Conservation (phyloP, 2,113 vertebrate genomes). For the Erythrocercus mccallii region DNA sequence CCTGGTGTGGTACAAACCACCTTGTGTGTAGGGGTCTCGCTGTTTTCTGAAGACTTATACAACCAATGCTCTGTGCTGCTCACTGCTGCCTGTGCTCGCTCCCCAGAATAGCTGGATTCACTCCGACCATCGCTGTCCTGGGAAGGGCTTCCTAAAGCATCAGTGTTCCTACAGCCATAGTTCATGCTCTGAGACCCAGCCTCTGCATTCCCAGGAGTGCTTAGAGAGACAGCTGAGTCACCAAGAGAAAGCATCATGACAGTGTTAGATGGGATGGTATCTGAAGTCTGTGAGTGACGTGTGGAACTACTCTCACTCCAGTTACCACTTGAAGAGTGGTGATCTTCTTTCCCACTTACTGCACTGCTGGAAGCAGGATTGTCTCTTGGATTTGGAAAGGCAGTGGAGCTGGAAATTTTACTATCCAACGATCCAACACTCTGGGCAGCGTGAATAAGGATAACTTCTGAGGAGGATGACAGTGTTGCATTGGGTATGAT, state of each 20-base stretch:
- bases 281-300: slow-evolving; percentile 57
- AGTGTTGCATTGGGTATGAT: slow-evolving; percentile 90
- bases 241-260: slow-evolving; percentile 66
- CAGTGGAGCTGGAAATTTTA: slow-evolving; percentile 52
- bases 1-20: slow-evolving; percentile 71
- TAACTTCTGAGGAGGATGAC: slow-evolving; percentile 83
- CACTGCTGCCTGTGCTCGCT: slow-evolving; percentile 67
- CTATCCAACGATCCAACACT: slow-evolving; percentile 55
- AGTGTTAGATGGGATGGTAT: slow-evolving; percentile 46
- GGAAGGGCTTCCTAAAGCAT: slow-evolving; percentile 35
- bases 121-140: slow-evolving; percentile 70
- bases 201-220: slow-evolving; percentile 56
- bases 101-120: slow-evolving; percentile 78
- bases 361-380: slow-evolving; percentile 19
- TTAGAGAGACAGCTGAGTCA: slow-evolving; percentile 69
- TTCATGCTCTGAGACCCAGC: slow-evolving; percentile 66
- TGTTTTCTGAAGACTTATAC: slow-evolving; percentile 74
- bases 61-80: slow-evolving; percentile 79
- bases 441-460: slow-evolving; percentile 79
- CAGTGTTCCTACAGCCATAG: slow-evolving; percentile 42
- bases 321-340: slow-evolving; percentile 45
- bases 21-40: slow-evolving; percentile 67
- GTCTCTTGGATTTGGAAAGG: slow-evolving; percentile 66
- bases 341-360: slow-evolving; percentile 53
- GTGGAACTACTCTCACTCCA: slow-evolving; percentile 68